phyloP scores from a whole-genome alignment of 2,888 invertebrate species.

The Microplitis manilae region DNA sequence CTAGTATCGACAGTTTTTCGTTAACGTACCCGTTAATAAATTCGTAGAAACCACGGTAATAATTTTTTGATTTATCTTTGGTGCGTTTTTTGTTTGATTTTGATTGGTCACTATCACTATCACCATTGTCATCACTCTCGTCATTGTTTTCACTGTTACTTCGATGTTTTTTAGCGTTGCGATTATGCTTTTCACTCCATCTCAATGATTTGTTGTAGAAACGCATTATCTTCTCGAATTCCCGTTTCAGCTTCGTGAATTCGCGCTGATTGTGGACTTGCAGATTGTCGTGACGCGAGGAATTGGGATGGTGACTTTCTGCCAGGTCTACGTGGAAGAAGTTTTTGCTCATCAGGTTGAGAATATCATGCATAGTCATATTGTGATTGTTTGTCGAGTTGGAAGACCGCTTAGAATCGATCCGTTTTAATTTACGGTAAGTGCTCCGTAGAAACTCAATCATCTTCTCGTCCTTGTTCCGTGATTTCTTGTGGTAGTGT shows the following conservation, averaged over 20 bases:
- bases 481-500: constrained; percentile 57
- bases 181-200: constrained; percentile 67
- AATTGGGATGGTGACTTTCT: constrained; percentile 56
- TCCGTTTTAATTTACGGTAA: constrained; percentile 66
- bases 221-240: constrained; percentile 67
- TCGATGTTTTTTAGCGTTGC: constrained; percentile 58
- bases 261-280: constrained; percentile 65
- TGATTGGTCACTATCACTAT: not conserved
- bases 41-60: constrained; percentile 69
- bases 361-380: constrained; percentile 67
- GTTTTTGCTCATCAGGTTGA: constrained; percentile 68
- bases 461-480: constrained; percentile 66
- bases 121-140: constrained; percentile 40
- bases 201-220: constrained; percentile 68
- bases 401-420: constrained; percentile 61
- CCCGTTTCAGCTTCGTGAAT: constrained; percentile 66
- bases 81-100: constrained; percentile 58
- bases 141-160: constrained; percentile 33
- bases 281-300: constrained; percentile 58
- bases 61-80: constrained; percentile 61
- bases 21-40: constrained; percentile 68
- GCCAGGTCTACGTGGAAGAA: constrained; percentile 68
- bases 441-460: constrained; percentile 67
- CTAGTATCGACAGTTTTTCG: constrained; percentile 62
- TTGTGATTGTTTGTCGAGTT: constrained; percentile 58